Conservation (phyloP, 2,113 vertebrate genomes). For the Gymnarchus niloticus region DNA sequence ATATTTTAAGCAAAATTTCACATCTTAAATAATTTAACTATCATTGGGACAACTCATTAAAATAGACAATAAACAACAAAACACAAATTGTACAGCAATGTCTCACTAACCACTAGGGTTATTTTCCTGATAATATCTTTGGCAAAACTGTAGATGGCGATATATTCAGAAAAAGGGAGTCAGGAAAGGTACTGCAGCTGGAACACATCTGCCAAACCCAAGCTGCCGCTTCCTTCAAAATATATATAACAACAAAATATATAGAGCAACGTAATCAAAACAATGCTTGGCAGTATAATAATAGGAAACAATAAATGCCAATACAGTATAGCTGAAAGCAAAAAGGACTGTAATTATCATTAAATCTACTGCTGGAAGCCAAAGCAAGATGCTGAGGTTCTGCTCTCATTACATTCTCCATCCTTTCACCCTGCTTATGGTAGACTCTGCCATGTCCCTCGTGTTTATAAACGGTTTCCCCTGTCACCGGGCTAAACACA, state of each 20-base stretch:
- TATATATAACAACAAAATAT: background rate
- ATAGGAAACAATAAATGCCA: background rate
- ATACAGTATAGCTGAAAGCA: background rate
- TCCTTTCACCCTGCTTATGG: background rate
- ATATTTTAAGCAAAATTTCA: slow-evolving; percentile 15
- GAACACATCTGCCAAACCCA: background rate
- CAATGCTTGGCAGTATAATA: background rate
- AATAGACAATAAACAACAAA: slow-evolving; percentile 26
- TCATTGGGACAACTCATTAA: background rate
- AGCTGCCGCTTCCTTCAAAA: background rate
- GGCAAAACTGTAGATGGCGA: background rate
- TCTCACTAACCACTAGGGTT: background rate
- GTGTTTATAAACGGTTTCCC: background rate
- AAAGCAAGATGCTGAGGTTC: background rate
- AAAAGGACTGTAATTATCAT: background rate
- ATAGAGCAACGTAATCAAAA: background rate
- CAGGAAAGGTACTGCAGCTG: background rate
- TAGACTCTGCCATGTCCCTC: background rate
- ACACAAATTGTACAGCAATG: slow-evolving; percentile 30
- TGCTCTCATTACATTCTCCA: background rate
- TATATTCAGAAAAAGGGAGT: background rate
- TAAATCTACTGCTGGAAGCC: background rate
- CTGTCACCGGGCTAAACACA: no score
- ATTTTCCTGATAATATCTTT: slow-evolving; percentile 3
- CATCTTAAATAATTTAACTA: slow-evolving; percentile 18